Conservation (phyloP, 92 coral and sea anemone genomes). For the Phymanthus crucifer region DNA sequence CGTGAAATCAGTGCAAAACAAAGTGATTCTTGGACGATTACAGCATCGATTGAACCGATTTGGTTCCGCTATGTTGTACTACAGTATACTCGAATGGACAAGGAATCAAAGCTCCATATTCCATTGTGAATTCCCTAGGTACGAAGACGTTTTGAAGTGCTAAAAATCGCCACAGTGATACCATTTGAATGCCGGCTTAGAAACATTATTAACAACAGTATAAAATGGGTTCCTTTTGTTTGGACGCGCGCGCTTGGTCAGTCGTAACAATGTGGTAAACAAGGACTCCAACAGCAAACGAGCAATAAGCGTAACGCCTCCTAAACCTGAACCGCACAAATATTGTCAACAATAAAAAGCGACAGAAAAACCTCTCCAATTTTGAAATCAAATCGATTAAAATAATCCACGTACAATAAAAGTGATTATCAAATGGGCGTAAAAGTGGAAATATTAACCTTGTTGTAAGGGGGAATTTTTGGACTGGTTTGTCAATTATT, state of each 20-base stretch:
- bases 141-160: background rate
- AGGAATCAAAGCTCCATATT: background rate
- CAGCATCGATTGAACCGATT: background rate
- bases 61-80: background rate
- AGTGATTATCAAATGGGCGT: background rate
- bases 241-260: constrained; percentile 53
- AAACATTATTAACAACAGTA: constrained; percentile 32
- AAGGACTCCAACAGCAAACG: constrained; percentile 22
- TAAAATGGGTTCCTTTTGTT: constrained; percentile 43
- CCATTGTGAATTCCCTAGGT: background rate
- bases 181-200: constrained; percentile 20
- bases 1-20: constrained; percentile 12
- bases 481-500: constrained; percentile 21
- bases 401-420: background rate
- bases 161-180: constrained; percentile 19
- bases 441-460: background rate
- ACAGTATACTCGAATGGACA: background rate
- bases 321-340: background rate
- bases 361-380: background rate
- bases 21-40: background rate
- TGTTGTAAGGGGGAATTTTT: constrained; percentile 2
- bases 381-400: background rate
- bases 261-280: constrained; percentile 27
- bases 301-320: constrained; percentile 22
- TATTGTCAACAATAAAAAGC: background rate